A percentile compares a stretch with the other conserved stretches of the same genome.
Conservation (phyloP, 2,113 vertebrate genomes). For the Trichechus manatus region DNA sequence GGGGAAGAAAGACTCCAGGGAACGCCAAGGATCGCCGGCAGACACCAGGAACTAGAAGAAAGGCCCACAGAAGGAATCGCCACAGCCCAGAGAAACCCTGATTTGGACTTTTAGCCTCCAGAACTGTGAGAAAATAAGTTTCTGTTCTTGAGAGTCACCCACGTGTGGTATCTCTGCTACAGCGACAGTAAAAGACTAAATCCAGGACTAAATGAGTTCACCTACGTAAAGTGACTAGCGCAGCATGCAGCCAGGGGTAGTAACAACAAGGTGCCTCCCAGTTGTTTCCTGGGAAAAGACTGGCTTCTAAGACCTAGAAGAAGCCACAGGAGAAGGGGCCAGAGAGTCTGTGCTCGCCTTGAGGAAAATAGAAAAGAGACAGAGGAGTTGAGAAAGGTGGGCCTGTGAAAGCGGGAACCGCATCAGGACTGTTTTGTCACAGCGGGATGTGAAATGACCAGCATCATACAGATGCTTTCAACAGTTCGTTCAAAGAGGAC, state of each 20-base stretch:
- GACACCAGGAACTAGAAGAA: no score
- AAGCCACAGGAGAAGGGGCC: no score
- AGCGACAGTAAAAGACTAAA: no score
- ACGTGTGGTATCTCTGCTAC: no score
- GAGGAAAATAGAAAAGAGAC: no score
- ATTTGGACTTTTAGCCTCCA: not conserved
- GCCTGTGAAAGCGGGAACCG: fast-evolving
- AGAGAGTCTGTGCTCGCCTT: fast-evolving
- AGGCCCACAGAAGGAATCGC: no score
- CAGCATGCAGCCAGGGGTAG: fast-evolving
- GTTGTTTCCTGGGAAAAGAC: fast-evolving
- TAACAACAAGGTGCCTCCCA: fast-evolving
- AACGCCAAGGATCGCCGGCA: not conserved
- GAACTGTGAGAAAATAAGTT: not conserved
- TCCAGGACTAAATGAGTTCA: fast-evolving
- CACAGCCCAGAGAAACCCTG: not conserved
- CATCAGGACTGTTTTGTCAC: fast-evolving
- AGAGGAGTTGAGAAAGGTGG: fast-evolving
- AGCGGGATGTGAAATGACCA: fast-evolving
- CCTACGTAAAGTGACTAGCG: fast-evolving
- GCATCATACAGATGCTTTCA: fast-evolving
- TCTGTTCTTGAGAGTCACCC: not conserved
- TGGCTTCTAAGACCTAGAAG: not conserved
- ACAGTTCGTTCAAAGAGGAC: not conserved
- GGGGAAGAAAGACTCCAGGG: not conserved